Percentiles rank a stretch among this genome's conserved stretches.
Conservation (phyloP, 2,888 invertebrate genomes). For the Drosophila setosimentum region DNA sequence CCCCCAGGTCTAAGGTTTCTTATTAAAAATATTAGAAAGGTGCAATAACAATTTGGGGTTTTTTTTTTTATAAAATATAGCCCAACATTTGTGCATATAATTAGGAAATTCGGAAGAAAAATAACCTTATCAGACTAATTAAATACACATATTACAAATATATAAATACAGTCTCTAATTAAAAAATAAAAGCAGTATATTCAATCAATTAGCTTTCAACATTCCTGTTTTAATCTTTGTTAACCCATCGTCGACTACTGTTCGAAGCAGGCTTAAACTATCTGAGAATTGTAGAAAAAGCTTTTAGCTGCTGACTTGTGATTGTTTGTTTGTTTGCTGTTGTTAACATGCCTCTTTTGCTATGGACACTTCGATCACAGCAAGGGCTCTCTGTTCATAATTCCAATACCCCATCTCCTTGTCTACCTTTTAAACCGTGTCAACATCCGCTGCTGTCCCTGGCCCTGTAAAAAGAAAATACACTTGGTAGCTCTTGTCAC, state of each 20-base stretch:
- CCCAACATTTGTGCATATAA: neutral
- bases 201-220: neutral
- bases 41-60: neutral
- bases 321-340: constrained; percentile 20
- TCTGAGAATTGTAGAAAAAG: constrained; percentile 6
- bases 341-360: constrained; percentile 16
- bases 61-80: neutral
- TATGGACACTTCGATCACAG: constrained; percentile 44
- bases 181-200: neutral
- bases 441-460: constrained; percentile 58
- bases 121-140: neutral
- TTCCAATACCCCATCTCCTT: neutral
- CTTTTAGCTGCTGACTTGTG: constrained; percentile 17
- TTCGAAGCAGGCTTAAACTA: neutral
- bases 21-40: neutral
- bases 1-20: neutral
- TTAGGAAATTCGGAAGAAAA: too few species aligned
- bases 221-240: neutral
- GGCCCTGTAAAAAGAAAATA: neutral
- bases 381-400: constrained; percentile 36
- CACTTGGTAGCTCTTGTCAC: constrained; percentile 13
- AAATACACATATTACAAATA: neutral
- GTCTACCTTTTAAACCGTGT: constrained; percentile 23
- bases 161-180: neutral
- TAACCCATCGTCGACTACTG: neutral